Percentiles rank a stretch among this genome's conserved stretches.
These are phyloP conservation scores for Barnardius zonarius DNA, from an alignment of 2,113 vertebrate species.

Conservation along the genomic window DNA sequence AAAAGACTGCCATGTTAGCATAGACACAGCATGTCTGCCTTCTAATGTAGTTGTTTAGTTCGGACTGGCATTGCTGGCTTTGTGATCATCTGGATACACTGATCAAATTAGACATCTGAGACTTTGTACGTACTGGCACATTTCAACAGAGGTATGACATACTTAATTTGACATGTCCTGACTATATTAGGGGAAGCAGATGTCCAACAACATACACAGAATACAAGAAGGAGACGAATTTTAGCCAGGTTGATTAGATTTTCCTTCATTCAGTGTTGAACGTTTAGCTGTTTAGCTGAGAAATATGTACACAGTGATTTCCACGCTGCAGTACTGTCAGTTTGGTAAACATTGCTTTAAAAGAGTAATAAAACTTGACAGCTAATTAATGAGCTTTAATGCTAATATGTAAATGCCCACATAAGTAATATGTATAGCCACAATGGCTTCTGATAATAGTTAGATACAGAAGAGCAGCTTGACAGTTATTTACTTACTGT, in stretches of 20 bases:
- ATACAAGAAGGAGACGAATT: background rate
- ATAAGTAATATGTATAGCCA: background rate
- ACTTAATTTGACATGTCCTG: background rate
- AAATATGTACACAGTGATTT: background rate
- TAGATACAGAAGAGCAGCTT: background rate
- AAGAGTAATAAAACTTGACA: background rate
- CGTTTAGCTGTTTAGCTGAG: background rate
- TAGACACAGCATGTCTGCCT: background rate
- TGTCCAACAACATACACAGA: background rate
- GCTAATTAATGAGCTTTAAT: background rate
- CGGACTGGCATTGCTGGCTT: background rate
- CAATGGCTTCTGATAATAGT: background rate
- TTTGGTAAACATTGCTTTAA: background rate
- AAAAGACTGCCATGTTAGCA: background rate
- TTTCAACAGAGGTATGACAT: background rate
- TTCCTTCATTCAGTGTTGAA: background rate
- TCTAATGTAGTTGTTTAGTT: background rate
- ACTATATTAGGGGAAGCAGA: background rate
- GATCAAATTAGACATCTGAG: background rate
- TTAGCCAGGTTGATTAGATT: background rate
- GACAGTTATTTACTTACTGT: constrained; percentile 87
- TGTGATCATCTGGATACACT: background rate
- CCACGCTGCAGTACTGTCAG: background rate
- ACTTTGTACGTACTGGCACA: background rate
- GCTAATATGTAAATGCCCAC: background rate